Evolutionary conservation across 2,113 vertebrate genomes (phyloP).

Genomic region (Anser brachyrhynchus): DNA sequence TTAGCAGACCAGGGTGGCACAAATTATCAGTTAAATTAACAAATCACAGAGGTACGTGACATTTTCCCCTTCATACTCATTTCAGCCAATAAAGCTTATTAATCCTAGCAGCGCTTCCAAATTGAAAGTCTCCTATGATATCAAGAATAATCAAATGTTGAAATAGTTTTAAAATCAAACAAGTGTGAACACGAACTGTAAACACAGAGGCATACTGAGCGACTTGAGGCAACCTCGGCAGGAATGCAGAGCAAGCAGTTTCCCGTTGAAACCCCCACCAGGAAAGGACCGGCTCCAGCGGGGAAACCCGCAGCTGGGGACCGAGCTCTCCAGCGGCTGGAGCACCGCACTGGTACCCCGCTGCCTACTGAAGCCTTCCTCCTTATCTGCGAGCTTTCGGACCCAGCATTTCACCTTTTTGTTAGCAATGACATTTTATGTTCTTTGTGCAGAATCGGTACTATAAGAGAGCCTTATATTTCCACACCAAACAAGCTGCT

Average conservation of each 20-base stretch:
- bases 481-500: background rate
- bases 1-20: background rate
- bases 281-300: background rate
- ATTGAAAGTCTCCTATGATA: background rate
- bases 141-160: background rate
- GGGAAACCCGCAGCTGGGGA: background rate
- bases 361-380: background rate
- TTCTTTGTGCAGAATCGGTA: background rate
- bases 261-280: background rate
- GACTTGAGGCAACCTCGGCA: conserved; percentile 7
- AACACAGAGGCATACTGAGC: background rate
- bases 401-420: background rate
- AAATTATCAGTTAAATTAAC: background rate
- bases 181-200: background rate
- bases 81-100: background rate
- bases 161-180: conserved; percentile 3
- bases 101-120: background rate
- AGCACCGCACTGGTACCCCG: background rate
- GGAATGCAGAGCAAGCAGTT: conserved; percentile 38
- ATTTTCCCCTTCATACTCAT: background rate
- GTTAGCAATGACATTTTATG: too few species aligned
- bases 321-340: background rate
- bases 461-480: background rate
- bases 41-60: background rate
- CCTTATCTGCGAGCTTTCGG: background rate